These are phyloP conservation scores for Oenanthe melanoleuca DNA, from an alignment of 2,113 vertebrate species.

Conservation along the genomic window DNA sequence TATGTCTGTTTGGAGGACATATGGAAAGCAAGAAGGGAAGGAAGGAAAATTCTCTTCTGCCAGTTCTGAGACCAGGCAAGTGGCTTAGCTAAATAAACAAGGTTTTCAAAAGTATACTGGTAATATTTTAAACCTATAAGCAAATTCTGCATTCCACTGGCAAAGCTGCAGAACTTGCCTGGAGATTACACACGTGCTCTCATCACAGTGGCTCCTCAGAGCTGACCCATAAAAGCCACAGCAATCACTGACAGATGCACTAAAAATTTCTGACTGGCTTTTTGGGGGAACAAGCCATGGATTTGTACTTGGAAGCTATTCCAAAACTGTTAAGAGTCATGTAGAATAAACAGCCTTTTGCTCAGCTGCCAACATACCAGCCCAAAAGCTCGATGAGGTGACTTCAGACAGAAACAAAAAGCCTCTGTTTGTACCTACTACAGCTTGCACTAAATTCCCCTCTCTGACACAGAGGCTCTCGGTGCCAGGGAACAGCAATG, in stretches of 20 bases:
- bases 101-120: background rate
- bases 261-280: slow-evolving; percentile 4
- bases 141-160: background rate
- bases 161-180: background rate
- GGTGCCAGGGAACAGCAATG: background rate
- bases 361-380: slow-evolving; percentile 26
- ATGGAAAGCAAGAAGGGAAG: background rate
- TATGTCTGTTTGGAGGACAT: background rate
- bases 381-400: background rate
- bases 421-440: background rate
- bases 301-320: slow-evolving; percentile 18
- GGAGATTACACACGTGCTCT: background rate
- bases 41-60: background rate
- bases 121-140: background rate
- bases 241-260: background rate
- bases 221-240: background rate
- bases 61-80: background rate
- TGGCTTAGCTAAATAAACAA: background rate
- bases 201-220: slow-evolving; percentile 19
- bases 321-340: background rate
- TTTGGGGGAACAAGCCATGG: slow-evolving; percentile 14
- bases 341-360: slow-evolving; percentile 35
- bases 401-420: slow-evolving; percentile 20
- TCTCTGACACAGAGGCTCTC: background rate
- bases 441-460: background rate